Base-by-base conservation (phyloP, 1,140 invertebrate species). In the Nomia melanderi region DNA sequence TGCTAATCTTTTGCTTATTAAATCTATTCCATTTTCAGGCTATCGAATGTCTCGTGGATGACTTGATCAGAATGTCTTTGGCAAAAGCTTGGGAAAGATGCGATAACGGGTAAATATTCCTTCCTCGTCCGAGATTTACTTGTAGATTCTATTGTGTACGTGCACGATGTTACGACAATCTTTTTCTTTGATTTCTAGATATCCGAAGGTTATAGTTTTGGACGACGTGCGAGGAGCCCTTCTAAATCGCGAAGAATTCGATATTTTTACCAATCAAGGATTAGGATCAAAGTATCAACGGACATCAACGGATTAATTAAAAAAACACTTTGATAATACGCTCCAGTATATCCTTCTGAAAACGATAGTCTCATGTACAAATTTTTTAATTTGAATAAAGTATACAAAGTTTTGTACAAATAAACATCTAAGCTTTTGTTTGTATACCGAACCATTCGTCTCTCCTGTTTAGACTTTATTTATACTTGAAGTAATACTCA, bases 261-360 rank as follows among this genome's bases (percentile, higher is more conserved):
- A 92, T 47, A 82, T 92, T 57, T 91, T 92, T 60, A 92, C 91
- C 25, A 92, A 92, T 78, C 82, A 75, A 31, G 90, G 91, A 23
- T 66, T 92, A 31, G 91, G 90, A 39, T 86, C 90, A 2, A 74
- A 71, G 9, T 64, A 77, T 44, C 75, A 71, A 67, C 56, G 62
- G 11, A 65, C 53, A 33, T 0, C 23, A 8, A 64, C 36, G 47
- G 70, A 83, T 39, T 60, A 31, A 41, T 44, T 33, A 1, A 39
- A 39, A 7, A 23, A 69, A 47, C 20, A 7, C 6, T 56, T n/a
- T 7, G 17, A 36, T 27, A 76, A 56, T 23, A 25, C n/a, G 64
- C 31, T 76, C n/a, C 54, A 27, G 67, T 69, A 65, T 17, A 36
- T 4, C 59, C 47, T n/a, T n/a, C 54, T 23, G 9, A 50, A 67